Conservation (phyloP, 92 coral and sea anemone species). For the Nematostella vectensis region DNA sequence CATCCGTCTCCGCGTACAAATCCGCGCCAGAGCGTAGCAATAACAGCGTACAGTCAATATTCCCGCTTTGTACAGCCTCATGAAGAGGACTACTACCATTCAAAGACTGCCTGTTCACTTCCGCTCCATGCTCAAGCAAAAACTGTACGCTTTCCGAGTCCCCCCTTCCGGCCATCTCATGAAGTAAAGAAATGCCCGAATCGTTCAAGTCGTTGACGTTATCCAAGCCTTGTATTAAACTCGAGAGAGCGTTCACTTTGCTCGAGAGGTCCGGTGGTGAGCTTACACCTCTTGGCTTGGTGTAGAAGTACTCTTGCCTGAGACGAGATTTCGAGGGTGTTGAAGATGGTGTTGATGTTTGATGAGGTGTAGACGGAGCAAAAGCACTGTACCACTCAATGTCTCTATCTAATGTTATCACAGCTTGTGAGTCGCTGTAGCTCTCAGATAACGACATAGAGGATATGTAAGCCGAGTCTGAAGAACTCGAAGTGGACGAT, state of each 20-base stretch:
- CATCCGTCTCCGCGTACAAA: conserved; percentile 83
- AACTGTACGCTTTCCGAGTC: conserved; percentile 53
- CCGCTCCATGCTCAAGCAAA: conserved; percentile 77
- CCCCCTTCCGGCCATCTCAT: conserved; percentile 73
- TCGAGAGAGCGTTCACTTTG: conserved; percentile 21
- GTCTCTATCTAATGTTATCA: not conserved
- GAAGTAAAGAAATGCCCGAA: conserved; percentile 71
- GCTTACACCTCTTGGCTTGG: conserved; percentile 5
- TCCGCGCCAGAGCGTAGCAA: conserved; percentile 83
- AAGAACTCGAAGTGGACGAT: conserved; percentile 67
- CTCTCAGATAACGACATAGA: conserved; percentile 11
- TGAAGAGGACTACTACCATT: conserved; percentile 93
- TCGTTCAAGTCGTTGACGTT: conserved; percentile 68
- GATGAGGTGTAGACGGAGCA: not conserved
- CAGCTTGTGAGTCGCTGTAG: not conserved
- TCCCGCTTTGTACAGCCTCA: conserved; percentile 77
- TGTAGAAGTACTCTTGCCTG: conserved; percentile 13
- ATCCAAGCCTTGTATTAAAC: conserved; percentile 21
- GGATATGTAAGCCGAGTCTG: conserved; percentile 63
- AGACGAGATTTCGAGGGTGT: conserved; percentile 3
- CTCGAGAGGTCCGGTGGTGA: conserved; percentile 7
- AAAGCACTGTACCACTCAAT: not conserved
- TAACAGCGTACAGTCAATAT: conserved; percentile 40
- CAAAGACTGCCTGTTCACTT: conserved; percentile 82
- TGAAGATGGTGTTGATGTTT: conserved; percentile 5